Evolutionary conservation across 2,797 vertebrate genomes (phyloP).

Genomic region (Hypotaenidia okinawae): DNA sequence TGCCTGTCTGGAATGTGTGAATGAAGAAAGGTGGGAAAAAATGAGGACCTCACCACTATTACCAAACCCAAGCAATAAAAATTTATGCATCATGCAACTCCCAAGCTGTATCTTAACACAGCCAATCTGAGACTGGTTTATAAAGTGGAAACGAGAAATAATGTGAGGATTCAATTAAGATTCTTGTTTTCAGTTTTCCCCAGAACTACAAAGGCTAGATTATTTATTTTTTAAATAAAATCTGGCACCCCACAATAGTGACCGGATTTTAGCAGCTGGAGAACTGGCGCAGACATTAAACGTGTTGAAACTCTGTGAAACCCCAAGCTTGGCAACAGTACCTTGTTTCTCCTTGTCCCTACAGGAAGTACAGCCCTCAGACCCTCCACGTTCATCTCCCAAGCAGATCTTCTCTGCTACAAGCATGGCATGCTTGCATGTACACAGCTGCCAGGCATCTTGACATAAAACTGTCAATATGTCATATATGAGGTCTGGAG

Average conservation of each 20-base stretch:
- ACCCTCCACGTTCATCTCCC: neutral
- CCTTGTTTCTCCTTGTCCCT: neutral
- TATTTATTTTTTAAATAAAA: conserved; percentile 5
- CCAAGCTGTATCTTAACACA: neutral
- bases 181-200: neutral
- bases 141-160: neutral
- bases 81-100: neutral
- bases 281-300: neutral
- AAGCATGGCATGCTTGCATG: neutral
- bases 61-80: neutral
- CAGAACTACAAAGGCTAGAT: neutral
- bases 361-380: neutral
- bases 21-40: neutral
- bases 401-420: neutral
- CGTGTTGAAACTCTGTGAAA: conserved; percentile 3
- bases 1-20: accelerated
- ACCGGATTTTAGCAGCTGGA: conserved; percentile 33
- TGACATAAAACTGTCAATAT: neutral
- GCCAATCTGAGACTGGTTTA: neutral
- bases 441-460: neutral
- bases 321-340: neutral
- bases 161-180: neutral
- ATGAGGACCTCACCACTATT: accelerated
- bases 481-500: neutral
- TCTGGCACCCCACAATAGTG: neutral